A percentile compares a stretch with the other conserved stretches of the same genome.
Conservation (phyloP, 2,113 vertebrate species). For the Crypturellus undulatus region DNA sequence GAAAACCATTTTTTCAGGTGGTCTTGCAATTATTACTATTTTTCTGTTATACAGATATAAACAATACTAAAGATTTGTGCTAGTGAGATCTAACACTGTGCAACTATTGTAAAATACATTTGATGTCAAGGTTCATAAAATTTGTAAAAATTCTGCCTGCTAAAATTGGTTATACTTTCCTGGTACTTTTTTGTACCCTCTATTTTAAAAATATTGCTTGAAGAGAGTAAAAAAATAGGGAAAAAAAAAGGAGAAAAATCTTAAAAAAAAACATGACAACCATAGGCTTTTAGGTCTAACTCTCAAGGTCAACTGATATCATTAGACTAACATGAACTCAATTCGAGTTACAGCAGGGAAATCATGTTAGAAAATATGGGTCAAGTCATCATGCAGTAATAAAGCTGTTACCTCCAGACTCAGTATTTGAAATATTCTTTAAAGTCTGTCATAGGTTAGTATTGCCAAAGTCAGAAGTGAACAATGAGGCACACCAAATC, state of each 20-base stretch:
- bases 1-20: background rate
- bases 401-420: conserved; percentile 76
- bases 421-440: conserved; percentile 48
- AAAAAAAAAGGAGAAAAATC: conserved; percentile 3
- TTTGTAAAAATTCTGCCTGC: background rate
- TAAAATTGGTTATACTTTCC: background rate
- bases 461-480: background rate
- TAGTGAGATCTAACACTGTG: background rate
- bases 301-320: conserved; percentile 84
- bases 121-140: background rate
- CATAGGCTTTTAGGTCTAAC: conserved; percentile 78
- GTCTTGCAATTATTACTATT: background rate
- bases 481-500: background rate
- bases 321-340: conserved; percentile 83
- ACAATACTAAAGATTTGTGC: background rate
- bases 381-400: conserved; percentile 77
- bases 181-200: background rate
- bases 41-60: background rate
- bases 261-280: conserved; percentile 54
- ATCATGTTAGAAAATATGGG: conserved; percentile 82
- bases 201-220: background rate
- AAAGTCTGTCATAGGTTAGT: conserved; percentile 16
- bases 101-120: background rate
- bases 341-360: conserved; percentile 82
- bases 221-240: conserved; percentile 58